These are phyloP conservation scores for Elgaria multicarinata DNA, from an alignment of 2,113 vertebrate species.

Conservation along the genomic window DNA sequence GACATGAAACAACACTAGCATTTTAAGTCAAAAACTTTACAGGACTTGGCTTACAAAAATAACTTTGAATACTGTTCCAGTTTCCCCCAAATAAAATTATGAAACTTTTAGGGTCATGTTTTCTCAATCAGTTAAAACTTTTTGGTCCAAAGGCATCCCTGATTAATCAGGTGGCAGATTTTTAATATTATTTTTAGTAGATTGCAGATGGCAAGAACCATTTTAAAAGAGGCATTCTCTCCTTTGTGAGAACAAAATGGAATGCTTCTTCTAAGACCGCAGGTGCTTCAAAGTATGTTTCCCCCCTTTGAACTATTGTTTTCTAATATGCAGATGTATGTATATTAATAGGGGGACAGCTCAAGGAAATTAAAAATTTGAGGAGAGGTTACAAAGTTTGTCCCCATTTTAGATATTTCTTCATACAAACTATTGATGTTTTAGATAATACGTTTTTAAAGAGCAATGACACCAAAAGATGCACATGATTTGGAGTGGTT, in stretches of 20 bases:
- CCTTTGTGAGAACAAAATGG: neutral
- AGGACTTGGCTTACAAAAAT: neutral
- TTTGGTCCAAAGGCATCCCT: neutral
- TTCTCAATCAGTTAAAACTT: neutral
- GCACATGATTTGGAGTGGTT: slow-evolving; percentile 15
- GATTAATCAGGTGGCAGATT: neutral
- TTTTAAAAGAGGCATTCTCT: neutral
- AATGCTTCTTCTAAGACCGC: neutral
- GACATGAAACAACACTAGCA: neutral
- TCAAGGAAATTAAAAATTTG: neutral
- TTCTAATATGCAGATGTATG: neutral
- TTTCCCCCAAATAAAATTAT: neutral
- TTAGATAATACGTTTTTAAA: slow-evolving; percentile 31
- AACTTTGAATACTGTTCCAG: neutral
- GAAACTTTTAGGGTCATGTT: neutral
- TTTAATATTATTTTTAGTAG: neutral
- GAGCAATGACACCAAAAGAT: slow-evolving; percentile 19
- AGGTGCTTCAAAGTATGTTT: neutral
- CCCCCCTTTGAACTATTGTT: neutral
- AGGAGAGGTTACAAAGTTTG: neutral
- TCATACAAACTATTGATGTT: slow-evolving; percentile 41
- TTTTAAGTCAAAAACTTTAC: neutral
- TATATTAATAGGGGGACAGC: neutral
- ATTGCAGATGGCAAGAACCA: neutral
- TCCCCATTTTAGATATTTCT: neutral